Evolutionary conservation across 2,888 invertebrate species (phyloP), one percentile per base, ranked within the genome.

Genomic region (Thymelicus lineola): DNA sequence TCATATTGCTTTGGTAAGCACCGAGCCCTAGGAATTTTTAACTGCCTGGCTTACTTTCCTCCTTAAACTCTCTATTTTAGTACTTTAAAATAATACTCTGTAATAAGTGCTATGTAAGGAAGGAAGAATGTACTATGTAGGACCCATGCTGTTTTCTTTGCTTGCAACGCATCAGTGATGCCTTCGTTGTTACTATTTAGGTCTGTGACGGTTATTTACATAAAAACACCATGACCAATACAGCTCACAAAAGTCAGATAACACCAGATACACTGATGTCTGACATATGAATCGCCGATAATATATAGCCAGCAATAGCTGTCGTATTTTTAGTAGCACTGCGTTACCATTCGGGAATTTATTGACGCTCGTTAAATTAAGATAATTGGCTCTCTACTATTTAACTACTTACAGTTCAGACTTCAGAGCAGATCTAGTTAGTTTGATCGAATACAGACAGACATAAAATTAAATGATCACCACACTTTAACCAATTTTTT

Each of bases 291-390:
- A 66, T 67, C 67, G 35, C 42, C 57, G 55, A 68, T 68, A 68
- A 62, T 48, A 62, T 67, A 62, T 62, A n/a, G 46, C 57, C 62
- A 12, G 17, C 62, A 45, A 46, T 68, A 68, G 62, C 46, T 45
- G 57, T 28, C 28, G 28, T 68, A 68, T 68, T 68, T 68, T 68
- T 68, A 68, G 68, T 55, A 62, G 36, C 36, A 45, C 46, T 55
- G n/a, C 17, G 20, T 57, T 62, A 62, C 62, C 62, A 46, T 57
- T 68, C 35, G 46, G 55, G 7, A 62, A 62, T 68, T 68, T 68
- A 68, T 68, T 48, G 68, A 68, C 36, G 57, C 61, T 68, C 68
- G 68, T 68, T 62, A 68, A 68, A 62, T 36, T 42, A 36, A 57
- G 61, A 68, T 68, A 68, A 68, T 68, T 68, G 68, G 62, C 62